Base-by-base conservation (phyloP, 2,888 invertebrate genomes). In the Eupithecia subumbrata region DNA sequence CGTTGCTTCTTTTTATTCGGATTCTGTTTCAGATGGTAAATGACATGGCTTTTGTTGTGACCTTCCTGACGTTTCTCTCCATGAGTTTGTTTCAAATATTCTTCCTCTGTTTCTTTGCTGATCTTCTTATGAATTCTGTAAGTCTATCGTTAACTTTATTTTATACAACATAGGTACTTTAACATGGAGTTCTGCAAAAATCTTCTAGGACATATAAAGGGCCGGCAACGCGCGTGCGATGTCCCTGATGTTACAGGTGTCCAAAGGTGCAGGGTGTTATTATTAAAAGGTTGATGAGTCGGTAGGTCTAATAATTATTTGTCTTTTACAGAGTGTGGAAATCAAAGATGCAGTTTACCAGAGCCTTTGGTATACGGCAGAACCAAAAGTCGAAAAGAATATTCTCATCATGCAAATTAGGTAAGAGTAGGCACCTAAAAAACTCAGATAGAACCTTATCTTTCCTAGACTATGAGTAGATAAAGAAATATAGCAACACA, bases 81-180 rank as follows among this genome's bases (percentile, higher is more conserved):
- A 67, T 48, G 72, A 67, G 71, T 60, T 43, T 71, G 37, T 66
- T 66, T 37, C 64, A 30, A 67, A 30, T 72, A 48, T 22, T 67
- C 48, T 67, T 16, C n/a, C 18, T 67, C 2, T 66, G 30, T 72
- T 56, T 52, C 22, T 64, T 75, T 75, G 25, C 48, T 56, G 74
- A 43, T 68, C 71, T 68, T 14, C 43, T 68, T 2, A 43, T 68
- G 68, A 45, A 40, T 68, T 68, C 68, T 5, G 68, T 68, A 68
- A 68, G 68, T 68, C 22, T 25, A 16, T 16, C 5, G 22, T 9
- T 8, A 34, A 34, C 9, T 64, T 56, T 11, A n/a, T 52, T 52
- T 2, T 52, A 1, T 52, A 52, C 9, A 3, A 52, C 9, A 52
- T 7, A n/a, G 0, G 2, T 40, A 40, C 30, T 30, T n/a, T n/a